Conservation (phyloP, 2,797 vertebrate species). For the Molossus molossus region DNA sequence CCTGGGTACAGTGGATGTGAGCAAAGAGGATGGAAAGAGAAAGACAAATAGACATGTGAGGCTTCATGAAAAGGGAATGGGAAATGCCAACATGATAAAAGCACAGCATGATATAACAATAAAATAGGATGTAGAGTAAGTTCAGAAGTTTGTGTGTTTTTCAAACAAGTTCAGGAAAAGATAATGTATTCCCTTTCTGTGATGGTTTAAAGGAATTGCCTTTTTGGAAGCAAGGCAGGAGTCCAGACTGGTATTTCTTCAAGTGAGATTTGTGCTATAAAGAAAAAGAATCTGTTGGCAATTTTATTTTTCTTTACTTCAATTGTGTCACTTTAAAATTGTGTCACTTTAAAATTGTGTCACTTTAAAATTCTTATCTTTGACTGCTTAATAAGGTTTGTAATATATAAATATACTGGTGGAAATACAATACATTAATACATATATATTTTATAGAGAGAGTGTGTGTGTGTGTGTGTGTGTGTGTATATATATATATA, state of each 20-base stretch:
- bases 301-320: background rate
- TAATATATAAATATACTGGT: slow-evolving; percentile 21
- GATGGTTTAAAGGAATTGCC: background rate
- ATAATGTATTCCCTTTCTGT: background rate
- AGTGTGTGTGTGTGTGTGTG: background rate
- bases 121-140: background rate
- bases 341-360: too few relatives aligned
- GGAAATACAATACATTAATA: background rate
- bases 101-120: background rate
- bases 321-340: background rate
- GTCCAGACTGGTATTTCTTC: background rate
- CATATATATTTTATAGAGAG: background rate
- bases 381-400: background rate
- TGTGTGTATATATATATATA: background rate
- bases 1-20: background rate
- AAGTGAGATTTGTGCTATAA: background rate
- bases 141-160: background rate
- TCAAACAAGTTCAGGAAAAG: background rate
- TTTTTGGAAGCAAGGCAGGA: background rate
- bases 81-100: background rate
- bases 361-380: background rate
- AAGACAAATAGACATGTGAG: background rate
- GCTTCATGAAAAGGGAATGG: background rate
- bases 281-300: background rate
- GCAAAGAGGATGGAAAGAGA: background rate